Percentiles rank a stretch among this genome's conserved stretches.
Evolutionary conservation across 1,140 invertebrate genomes (phyloP).

Genomic region (Apis dorsata): DNA sequence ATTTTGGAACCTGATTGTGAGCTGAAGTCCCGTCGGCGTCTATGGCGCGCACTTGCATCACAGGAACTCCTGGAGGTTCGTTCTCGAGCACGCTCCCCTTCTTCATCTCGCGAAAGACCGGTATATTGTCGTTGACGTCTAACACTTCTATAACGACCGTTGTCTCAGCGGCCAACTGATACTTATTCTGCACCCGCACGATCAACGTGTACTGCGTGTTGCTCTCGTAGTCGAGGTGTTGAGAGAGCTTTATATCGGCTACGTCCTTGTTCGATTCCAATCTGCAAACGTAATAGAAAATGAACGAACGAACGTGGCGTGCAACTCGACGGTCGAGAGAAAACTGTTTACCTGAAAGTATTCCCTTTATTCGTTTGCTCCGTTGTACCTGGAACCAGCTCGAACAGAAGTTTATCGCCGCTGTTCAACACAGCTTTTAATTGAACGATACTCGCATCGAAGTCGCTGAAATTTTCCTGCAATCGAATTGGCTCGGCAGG

Average conservation of each 20-base stretch:
- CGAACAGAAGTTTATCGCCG: conserved; percentile 87
- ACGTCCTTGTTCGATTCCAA: conserved; percentile 85
- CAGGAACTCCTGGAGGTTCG: conserved; percentile 87
- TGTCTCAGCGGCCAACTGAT: conserved; percentile 88
- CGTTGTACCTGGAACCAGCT: conserved; percentile 89
- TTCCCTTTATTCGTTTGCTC: conserved; percentile 90
- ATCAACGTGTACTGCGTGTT: conserved; percentile 91
- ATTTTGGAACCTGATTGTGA: conserved; percentile 85
- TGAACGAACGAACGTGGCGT: no score
- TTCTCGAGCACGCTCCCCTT: conserved; percentile 91
- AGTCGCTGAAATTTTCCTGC: conserved; percentile 87
- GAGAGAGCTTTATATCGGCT: conserved; percentile 87
- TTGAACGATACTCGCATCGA: conserved; percentile 84
- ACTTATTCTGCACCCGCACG: conserved; percentile 90
- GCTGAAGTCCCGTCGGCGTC: conserved; percentile 91
- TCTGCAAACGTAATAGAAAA: conserved; percentile 31
- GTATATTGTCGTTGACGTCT: conserved; percentile 94
- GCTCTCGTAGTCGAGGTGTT: conserved; percentile 90
- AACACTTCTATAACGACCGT: conserved; percentile 87
- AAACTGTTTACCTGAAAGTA: conserved; percentile 82
- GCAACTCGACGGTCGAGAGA: no score
- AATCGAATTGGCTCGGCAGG: conserved; percentile 83
- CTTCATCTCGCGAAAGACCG: conserved; percentile 88
- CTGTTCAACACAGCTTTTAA: conserved; percentile 88
- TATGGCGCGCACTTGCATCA: conserved; percentile 92